Base-by-base conservation (phyloP, 2,113 vertebrate species). In the Engystomops pustulosus region DNA sequence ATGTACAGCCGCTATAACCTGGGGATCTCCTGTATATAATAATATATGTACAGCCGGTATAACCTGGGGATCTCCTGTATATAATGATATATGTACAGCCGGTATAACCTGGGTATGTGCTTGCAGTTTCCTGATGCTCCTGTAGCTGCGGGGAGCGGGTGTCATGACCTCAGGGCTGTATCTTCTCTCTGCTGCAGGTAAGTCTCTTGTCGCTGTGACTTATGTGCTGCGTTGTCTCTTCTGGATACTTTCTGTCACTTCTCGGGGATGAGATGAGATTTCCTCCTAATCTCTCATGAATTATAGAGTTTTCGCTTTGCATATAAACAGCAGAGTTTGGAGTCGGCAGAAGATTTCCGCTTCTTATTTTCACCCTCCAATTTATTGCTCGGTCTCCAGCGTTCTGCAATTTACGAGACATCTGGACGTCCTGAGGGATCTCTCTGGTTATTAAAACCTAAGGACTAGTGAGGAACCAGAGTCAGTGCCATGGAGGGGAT, bases 231-330 rank as follows among this genome's bases (percentile, higher is more conserved):
- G 17, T 27, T 2, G 60, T 65, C 60, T 30, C 60, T 65, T 4
- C 23, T 27, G 25, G 58, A 60, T 1, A 14, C 23, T 15, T 32
- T 0, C 60, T 65, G 60, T 17, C 60, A 6, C 60, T 65, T 65
- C 60, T 65, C 6, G 18, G 1, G 30, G 23, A 10, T 15, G 38
- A 44, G 38, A 18, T 41, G 70, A 25, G 70, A 25, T 47, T 44
- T 72, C 25, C 70, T 27, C 14, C 41, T 23, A 3, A 27, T 72
- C 70, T 45, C 70, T 47, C 70, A 72, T 72, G 70, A 72, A 72
- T 45, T 72, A 72, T 72, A 71, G 68, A 72, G 41, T 45, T 45
- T 27, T 15, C 41, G 30, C 41, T 72, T 72, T 72, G 70, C 70
- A 72, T 72, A 30, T 72, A 23, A n/a, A n/a, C 68, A 11, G 70